A percentile compares a stretch with the other conserved stretches of the same genome.
These are phyloP conservation scores for Toxostoma redivivum DNA, from an alignment of 2,113 vertebrate species.

Conservation along the genomic window DNA sequence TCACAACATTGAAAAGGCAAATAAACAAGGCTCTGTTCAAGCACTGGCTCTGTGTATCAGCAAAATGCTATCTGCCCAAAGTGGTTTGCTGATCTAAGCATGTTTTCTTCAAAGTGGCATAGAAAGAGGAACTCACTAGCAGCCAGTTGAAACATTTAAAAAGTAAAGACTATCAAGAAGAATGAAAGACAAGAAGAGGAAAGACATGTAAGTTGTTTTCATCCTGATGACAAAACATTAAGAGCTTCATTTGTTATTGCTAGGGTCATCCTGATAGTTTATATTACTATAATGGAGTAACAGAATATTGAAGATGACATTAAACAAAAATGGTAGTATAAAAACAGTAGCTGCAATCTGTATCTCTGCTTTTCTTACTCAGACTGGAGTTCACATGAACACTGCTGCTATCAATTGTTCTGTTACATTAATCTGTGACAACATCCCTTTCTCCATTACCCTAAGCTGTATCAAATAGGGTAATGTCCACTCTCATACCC, in stretches of 20 bases:
- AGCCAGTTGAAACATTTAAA: constrained; percentile 11
- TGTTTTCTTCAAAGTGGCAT: constrained; percentile 25
- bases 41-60: constrained; percentile 25
- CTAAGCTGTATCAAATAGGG: neutral
- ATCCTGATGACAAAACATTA: constrained; percentile 9
- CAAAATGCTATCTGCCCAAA: constrained; percentile 9
- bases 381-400: neutral
- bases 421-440: neutral
- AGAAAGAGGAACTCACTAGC: constrained; percentile 51
- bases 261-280: constrained; percentile 35
- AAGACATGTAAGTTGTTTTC: constrained; percentile 26
- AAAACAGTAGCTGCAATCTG: neutral
- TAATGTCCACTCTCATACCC: neutral
- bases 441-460: neutral
- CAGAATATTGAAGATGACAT: neutral
- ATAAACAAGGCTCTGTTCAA: constrained; percentile 39
- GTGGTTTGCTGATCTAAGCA: constrained; percentile 25
- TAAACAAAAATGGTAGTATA: neutral
- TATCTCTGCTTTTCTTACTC: neutral
- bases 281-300: constrained; percentile 20
- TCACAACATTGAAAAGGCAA: constrained; percentile 41
- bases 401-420: neutral
- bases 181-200: neutral
- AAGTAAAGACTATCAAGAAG: neutral
- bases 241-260: constrained; percentile 35